A percentile compares a stretch with the other conserved stretches of the same genome.
phyloP scores from a whole-genome alignment of 2,888 invertebrate genomes.

The Odontomyia ornata region DNA sequence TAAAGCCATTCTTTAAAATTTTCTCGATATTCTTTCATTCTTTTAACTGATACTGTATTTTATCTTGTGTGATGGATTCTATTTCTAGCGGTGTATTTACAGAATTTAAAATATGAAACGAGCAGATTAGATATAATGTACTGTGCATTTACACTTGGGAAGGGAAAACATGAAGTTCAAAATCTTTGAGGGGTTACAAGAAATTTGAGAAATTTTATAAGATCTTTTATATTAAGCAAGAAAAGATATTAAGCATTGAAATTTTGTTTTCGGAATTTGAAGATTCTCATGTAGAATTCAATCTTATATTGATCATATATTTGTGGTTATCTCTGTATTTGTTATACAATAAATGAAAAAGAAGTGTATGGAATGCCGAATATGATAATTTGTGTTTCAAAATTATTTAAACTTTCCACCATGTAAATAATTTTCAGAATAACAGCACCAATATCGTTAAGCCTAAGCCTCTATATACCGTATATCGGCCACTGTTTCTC shows the following conservation, averaged over 20 bases:
- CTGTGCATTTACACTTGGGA: not conserved
- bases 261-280: slow-evolving; percentile 3
- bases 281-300: slow-evolving; percentile 26
- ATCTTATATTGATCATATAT: slow-evolving; percentile 26
- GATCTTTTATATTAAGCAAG: not conserved
- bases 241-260: not conserved
- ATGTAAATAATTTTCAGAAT: no score
- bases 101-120: slow-evolving; percentile 1
- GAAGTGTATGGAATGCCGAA: slow-evolving; percentile 35
- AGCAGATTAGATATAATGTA: not conserved
- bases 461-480: no score
- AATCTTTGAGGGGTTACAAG: slow-evolving; percentile 3
- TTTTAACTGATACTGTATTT: slow-evolving; percentile 14
- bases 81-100: slow-evolving; percentile 26
- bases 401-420: no score
- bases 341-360: slow-evolving; percentile 37
- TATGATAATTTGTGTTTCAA: no score
- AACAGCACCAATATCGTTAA: no score
- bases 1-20: no score
- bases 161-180: not conserved
- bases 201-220: slow-evolving; percentile 6
- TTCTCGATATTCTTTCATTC: not conserved
- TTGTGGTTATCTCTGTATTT: slow-evolving; percentile 37
- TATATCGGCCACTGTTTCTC: no score
- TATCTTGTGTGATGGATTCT: slow-evolving; percentile 19